Conservation (phyloP, 1,140 invertebrate species). For the Trichonephila clavipes region DNA sequence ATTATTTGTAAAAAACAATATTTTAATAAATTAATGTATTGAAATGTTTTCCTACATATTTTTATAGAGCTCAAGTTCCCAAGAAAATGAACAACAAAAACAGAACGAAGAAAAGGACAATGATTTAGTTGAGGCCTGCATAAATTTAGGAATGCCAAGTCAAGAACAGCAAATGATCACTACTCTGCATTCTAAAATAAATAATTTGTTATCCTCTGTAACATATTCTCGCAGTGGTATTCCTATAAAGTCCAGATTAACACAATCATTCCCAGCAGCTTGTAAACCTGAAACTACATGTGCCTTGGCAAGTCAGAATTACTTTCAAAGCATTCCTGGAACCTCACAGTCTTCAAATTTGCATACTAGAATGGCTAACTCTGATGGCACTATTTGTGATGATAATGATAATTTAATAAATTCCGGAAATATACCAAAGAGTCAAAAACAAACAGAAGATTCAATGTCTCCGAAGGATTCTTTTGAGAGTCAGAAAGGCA, state of each 20-base stretch:
- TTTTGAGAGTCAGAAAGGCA: background rate
- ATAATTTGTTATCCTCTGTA: constrained; percentile 51
- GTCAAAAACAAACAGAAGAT: background rate
- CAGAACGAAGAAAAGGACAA: constrained; percentile 80
- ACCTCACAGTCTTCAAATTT: constrained; percentile 1
- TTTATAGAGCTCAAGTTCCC: constrained; percentile 54
- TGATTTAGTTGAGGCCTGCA: constrained; percentile 80
- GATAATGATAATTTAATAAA: constrained; percentile 66
- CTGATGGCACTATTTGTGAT: constrained; percentile 51
- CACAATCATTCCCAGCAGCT: constrained; percentile 54
- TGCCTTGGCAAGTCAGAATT: background rate
- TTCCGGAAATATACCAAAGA: constrained; percentile 4
- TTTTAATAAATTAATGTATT: background rate
- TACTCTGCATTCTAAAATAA: constrained; percentile 63
- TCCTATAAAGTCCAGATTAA: constrained; percentile 73
- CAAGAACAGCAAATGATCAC: constrained; percentile 55
- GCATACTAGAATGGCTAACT: background rate
- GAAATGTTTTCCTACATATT: background rate
- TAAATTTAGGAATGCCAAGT: constrained; percentile 80
- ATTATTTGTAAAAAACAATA: too few species aligned
- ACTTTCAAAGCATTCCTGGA: constrained; percentile 14
- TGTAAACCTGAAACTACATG: background rate
- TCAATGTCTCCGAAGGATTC: background rate
- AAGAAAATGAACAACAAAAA: constrained; percentile 50
- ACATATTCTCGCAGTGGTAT: constrained; percentile 67